Conservation (phyloP, 2,888 invertebrate species). For the Busseola fusca region DNA sequence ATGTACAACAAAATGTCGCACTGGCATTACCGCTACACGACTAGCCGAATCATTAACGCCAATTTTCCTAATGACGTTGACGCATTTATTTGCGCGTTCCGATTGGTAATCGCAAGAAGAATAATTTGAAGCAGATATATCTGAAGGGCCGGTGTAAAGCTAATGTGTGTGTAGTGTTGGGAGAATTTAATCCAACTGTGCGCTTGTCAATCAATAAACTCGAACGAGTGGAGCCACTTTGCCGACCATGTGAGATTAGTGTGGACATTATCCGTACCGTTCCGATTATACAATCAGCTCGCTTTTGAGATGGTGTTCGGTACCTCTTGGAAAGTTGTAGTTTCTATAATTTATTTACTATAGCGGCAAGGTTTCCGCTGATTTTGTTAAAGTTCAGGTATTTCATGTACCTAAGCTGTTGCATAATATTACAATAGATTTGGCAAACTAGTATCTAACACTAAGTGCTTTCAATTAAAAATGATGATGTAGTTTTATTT, state of each 20-base stretch:
- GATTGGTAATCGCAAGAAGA: conserved; percentile 57
- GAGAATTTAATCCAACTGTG: conserved; percentile 84
- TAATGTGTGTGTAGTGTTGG: conserved; percentile 80
- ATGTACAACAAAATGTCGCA: conserved; percentile 14
- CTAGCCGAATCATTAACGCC: conserved; percentile 41
- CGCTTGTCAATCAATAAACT: conserved; percentile 88
- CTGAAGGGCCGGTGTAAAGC: conserved; percentile 75
- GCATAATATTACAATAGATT: neutral
- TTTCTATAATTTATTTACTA: neutral
- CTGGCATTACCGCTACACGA: conserved; percentile 37
- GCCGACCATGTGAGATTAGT: conserved; percentile 65
- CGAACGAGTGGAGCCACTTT: conserved; percentile 76
- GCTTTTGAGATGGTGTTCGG: neutral
- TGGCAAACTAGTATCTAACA: neutral
- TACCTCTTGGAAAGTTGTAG: neutral
- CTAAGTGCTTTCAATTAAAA: neutral
- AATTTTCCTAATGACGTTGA: conserved; percentile 54
- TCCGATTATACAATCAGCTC: conserved; percentile 11
- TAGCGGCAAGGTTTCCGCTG: neutral
- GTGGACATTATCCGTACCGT: conserved; percentile 69
- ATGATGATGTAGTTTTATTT: neutral
- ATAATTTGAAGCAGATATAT: conserved; percentile 62
- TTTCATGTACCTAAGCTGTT: neutral
- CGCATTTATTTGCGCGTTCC: conserved; percentile 55
- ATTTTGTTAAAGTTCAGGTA: neutral